A percentile compares a stretch with the other conserved stretches of the same genome.
These are phyloP conservation scores for Apotomis betuletana DNA, from an alignment of 2,888 invertebrate genomes.

Conservation along the genomic window DNA sequence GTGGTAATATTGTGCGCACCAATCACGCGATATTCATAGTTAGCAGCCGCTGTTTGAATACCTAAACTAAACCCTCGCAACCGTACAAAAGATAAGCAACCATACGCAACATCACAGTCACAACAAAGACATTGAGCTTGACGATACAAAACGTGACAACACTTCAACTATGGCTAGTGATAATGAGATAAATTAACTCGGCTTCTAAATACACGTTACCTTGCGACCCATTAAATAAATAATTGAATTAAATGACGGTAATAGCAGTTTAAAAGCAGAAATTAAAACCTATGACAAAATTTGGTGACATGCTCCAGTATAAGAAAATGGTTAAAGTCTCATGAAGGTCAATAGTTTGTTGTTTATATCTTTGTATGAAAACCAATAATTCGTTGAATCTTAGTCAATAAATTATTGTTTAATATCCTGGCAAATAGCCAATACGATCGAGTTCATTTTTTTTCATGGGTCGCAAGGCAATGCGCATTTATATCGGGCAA, in stretches of 20 bases:
- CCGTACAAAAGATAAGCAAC: slow-evolving; percentile 52
- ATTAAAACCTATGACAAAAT: too few relatives aligned
- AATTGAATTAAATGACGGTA: too few relatives aligned
- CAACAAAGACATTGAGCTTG: slow-evolving; percentile 69
- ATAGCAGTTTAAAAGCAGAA: too few relatives aligned
- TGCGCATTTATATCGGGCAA: background rate
- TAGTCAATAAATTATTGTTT: too few relatives aligned
- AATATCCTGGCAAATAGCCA: background rate
- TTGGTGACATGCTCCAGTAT: too few relatives aligned
- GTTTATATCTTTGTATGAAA: too few relatives aligned
- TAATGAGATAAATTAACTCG: slow-evolving; percentile 10
- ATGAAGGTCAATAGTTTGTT: too few relatives aligned
- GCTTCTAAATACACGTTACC: slow-evolving; percentile 7
- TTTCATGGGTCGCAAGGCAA: background rate
- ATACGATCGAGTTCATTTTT: background rate
- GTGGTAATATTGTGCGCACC: background rate
- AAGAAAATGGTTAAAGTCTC: too few relatives aligned
- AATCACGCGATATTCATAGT: slow-evolving; percentile 21
- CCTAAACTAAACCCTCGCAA: slow-evolving; percentile 31
- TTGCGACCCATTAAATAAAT: background rate
- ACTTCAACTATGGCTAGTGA: slow-evolving; percentile 14
- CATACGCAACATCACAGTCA: slow-evolving; percentile 56
- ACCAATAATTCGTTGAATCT: too few relatives aligned
- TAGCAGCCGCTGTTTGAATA: slow-evolving; percentile 2
- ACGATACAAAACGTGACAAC: slow-evolving; percentile 48